Conservation (phyloP, 1,140 invertebrate species). For the Lysiphlebus fabarum region DNA sequence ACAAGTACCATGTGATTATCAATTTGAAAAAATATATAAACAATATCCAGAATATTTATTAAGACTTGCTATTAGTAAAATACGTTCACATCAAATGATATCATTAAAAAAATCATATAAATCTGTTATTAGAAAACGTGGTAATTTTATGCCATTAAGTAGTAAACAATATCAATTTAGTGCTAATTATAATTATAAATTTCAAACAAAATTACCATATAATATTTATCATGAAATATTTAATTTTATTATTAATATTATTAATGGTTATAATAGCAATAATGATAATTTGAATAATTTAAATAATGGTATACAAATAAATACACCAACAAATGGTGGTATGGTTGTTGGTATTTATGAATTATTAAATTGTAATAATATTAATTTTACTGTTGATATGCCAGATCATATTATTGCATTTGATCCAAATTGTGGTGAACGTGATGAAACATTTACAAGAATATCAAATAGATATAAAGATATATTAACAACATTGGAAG, state of each 20-base stretch:
- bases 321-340: constrained; percentile 37
- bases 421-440: constrained; percentile 56
- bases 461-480: constrained; percentile 54
- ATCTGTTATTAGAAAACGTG: constrained; percentile 51
- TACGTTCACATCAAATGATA: constrained; percentile 60
- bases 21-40: constrained; percentile 70
- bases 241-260: constrained; percentile 38
- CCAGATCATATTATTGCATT: constrained; percentile 63
- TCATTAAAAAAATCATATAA: constrained; percentile 43
- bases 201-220: constrained; percentile 57
- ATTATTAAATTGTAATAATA: constrained; percentile 30
- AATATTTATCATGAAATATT: constrained; percentile 49
- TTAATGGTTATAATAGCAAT: constrained; percentile 34
- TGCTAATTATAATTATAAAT: constrained; percentile 51
- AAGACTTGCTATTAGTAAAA: constrained; percentile 58
- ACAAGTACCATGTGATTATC: constrained; percentile 61
- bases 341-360: constrained; percentile 43
- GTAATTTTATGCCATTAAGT: constrained; percentile 56
- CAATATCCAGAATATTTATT: constrained; percentile 65
- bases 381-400: constrained; percentile 57
- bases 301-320: constrained; percentile 31
- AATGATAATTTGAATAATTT: too few species aligned
- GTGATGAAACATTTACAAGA: constrained; percentile 54
- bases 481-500: constrained; percentile 28
- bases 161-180: constrained; percentile 59